A percentile compares a stretch with the other conserved stretches of the same genome.
These are phyloP conservation scores for Sinohyriopsis cumingii DNA, from an alignment of 2,888 invertebrate species.

Conservation along the genomic window DNA sequence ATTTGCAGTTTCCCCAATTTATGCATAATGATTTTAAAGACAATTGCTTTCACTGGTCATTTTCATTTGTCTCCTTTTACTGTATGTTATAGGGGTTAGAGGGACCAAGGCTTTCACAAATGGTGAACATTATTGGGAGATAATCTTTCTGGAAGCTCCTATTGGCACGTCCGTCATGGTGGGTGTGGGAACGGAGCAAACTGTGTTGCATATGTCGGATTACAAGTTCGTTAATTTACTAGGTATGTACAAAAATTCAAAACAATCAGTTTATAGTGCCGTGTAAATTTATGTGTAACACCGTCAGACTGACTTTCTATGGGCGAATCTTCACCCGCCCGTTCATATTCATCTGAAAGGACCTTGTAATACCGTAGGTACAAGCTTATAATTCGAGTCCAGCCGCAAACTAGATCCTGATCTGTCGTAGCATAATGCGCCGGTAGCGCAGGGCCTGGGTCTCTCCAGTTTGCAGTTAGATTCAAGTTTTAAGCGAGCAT, in stretches of 20 bases:
- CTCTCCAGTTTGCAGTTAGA: too few relatives aligned
- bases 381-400: too few relatives aligned
- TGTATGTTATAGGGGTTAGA: slow-evolving; percentile 42
- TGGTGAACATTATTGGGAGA: slow-evolving; percentile 64
- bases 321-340: not conserved
- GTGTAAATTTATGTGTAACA: too few relatives aligned
- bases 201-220: slow-evolving; percentile 44
- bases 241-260: slow-evolving; percentile 38
- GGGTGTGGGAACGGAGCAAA: slow-evolving; percentile 58
- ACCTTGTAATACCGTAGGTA: too few relatives aligned
- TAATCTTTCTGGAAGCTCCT: slow-evolving; percentile 58
- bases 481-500: too few relatives aligned
- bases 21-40: too few relatives aligned
- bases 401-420: too few relatives aligned
- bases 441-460: too few relatives aligned
- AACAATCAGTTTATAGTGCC: not conserved
- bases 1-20: too few relatives aligned
- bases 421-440: too few relatives aligned
- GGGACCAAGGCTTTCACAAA: slow-evolving; percentile 51
- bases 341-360: too few relatives aligned
- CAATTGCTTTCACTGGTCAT: not conserved
- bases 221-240: slow-evolving; percentile 58
- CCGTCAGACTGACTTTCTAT: not conserved
- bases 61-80: not conserved
- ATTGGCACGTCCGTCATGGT: slow-evolving; percentile 64